Percentiles rank a stretch among this genome's conserved stretches.
Conservation (phyloP, 1,140 invertebrate species). For the Apis florea region DNA sequence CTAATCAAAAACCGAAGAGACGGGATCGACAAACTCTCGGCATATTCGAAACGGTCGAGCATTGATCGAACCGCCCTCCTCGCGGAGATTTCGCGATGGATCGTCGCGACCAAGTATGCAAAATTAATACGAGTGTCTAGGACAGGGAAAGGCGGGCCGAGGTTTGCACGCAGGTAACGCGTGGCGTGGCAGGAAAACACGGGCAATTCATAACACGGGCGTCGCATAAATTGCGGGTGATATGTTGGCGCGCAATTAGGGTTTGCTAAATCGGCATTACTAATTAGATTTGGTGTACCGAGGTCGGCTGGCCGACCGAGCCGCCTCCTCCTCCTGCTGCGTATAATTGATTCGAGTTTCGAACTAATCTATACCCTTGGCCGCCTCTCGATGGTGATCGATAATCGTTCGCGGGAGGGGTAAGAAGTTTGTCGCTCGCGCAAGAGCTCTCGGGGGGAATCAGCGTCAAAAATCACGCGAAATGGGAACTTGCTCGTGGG, state of each 20-base stretch:
- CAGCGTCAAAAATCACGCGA: slow-evolving; percentile 15
- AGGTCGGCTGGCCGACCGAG: slow-evolving; percentile 49
- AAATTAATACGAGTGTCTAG: slow-evolving; percentile 60
- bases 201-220: slow-evolving; percentile 63
- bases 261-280: slow-evolving; percentile 72
- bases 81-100: not conserved
- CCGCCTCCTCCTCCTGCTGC: slow-evolving; percentile 32
- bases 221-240: slow-evolving; percentile 71
- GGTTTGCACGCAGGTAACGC: slow-evolving; percentile 4
- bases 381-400: slow-evolving; percentile 60
- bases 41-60: not conserved
- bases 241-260: slow-evolving; percentile 71
- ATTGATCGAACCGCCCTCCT: not conserved
- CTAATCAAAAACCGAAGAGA: too few relatives aligned
- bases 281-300: slow-evolving; percentile 72
- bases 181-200: slow-evolving; percentile 52
- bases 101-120: slow-evolving; percentile 55
- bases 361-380: slow-evolving; percentile 66
- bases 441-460: slow-evolving; percentile 5
- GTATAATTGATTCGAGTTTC: slow-evolving; percentile 74
- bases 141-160: not conserved
- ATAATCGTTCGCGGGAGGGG: slow-evolving; percentile 48
- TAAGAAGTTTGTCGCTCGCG: not conserved
- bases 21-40: not conserved
- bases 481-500: not conserved